A percentile compares a stretch with the other conserved stretches of the same genome.
These are phyloP conservation scores for Arizona elegans DNA, from an alignment of 2,113 vertebrate genomes.

Conservation along the genomic window DNA sequence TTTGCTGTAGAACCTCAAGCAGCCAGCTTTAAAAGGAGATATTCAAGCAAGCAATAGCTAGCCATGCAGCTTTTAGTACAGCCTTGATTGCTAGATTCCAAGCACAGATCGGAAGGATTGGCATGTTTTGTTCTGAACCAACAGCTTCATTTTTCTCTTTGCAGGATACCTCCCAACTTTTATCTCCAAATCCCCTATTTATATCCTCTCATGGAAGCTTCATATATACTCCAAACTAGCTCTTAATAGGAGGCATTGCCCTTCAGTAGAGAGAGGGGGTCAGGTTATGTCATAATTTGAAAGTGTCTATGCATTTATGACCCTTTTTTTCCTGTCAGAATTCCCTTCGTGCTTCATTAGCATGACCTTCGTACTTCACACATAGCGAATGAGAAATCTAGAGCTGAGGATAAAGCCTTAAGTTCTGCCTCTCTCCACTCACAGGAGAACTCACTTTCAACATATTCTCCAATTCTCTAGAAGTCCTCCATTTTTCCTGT, in stretches of 20 bases:
- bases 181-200: not conserved
- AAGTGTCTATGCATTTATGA: not conserved
- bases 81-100: not conserved
- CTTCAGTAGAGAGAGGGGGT: not conserved
- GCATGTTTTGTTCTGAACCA: not conserved
- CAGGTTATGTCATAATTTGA: not conserved
- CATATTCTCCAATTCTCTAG: not conserved
- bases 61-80: not conserved
- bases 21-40: not conserved
- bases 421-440: not conserved
- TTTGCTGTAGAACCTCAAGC: not conserved
- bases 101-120: not conserved
- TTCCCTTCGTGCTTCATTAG: constrained; percentile 23
- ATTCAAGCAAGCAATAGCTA: not conserved
- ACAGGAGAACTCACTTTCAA: not conserved
- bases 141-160: not conserved
- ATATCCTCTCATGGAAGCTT: not conserved
- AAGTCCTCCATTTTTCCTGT: not conserved
- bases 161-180: not conserved
- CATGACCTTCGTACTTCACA: constrained; percentile 23
- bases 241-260: not conserved
- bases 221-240: no score
- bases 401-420: not conserved
- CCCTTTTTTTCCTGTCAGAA: not conserved
- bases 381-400: constrained; percentile 4